A percentile compares a stretch with the other conserved stretches of the same genome.
phyloP scores from a whole-genome alignment of 35 echinoderm and acorn worm species.

The Acanthaster planci region DNA sequence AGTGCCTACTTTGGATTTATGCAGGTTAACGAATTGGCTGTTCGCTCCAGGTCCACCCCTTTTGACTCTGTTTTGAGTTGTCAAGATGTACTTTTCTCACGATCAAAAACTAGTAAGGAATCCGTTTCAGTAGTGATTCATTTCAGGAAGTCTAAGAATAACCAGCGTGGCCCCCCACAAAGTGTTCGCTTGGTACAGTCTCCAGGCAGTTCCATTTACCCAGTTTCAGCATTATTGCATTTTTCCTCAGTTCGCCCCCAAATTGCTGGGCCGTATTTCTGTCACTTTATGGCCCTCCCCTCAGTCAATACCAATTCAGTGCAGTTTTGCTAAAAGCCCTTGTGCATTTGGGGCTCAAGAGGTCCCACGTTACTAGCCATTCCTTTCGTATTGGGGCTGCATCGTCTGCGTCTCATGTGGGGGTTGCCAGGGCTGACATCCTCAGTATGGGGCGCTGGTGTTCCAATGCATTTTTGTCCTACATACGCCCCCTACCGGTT shows the following conservation, averaged over 20 bases:
- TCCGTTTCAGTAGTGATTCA: neutral
- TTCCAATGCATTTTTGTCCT: neutral
- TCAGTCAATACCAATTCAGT: conserved; percentile 3
- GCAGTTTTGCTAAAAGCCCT: neutral
- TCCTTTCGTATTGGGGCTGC: conserved; percentile 27
- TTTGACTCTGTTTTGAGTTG: neutral
- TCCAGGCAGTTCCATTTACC: neutral
- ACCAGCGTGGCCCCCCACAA: conserved; percentile 16
- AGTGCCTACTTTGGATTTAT: conserved; percentile 21
- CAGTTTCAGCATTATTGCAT: neutral
- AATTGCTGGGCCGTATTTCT: neutral
- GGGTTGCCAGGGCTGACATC: neutral
- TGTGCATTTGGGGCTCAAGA: neutral
- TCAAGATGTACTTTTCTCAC: neutral
- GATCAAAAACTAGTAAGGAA: no score
- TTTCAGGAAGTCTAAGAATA: conserved; percentile 11
- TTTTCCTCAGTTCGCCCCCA: neutral
- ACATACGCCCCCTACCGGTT: neutral
- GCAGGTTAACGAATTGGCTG: neutral
- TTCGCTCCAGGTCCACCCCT: neutral
- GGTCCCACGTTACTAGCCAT: neutral
- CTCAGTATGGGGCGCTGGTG: conserved; percentile 11
- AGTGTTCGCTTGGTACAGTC: neutral
- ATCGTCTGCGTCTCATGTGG: neutral
- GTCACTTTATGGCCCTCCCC: conserved; percentile 25